Evolutionary conservation across 2,888 invertebrate genomes (phyloP).

Genomic region (Xanthorhoe spadicearia): DNA sequence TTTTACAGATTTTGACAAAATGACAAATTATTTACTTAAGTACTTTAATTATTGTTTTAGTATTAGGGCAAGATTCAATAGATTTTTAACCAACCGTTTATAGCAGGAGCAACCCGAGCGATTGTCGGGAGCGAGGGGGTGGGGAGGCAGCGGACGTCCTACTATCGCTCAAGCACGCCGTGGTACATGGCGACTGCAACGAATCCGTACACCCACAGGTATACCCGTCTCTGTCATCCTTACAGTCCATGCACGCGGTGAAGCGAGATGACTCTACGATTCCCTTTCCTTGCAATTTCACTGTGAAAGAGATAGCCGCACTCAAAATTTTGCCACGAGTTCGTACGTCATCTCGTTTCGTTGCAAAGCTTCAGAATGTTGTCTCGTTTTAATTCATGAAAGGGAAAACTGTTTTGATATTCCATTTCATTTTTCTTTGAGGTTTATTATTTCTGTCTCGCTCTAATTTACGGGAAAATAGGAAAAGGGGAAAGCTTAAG

Average conservation of each 20-base stretch:
- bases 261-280: conserved; percentile 3
- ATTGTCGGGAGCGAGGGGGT: conserved; percentile 83
- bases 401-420: conserved; percentile 2
- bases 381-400: conserved; percentile 24
- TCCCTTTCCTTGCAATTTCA: conserved; percentile 1
- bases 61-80: too few species aligned
- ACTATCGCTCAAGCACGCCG: conserved; percentile 93
- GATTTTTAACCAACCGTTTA: conserved; percentile 36
- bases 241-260: neutral
- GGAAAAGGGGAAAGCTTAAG: conserved; percentile 24
- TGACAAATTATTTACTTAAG: too few species aligned
- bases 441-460: conserved; percentile 9
- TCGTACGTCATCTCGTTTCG: conserved; percentile 21
- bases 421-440: conserved; percentile 8
- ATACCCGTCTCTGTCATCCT: conserved; percentile 56
- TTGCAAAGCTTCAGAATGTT: conserved; percentile 2
- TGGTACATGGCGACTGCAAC: conserved; percentile 90
- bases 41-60: too few species aligned
- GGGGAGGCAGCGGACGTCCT: conserved; percentile 95
- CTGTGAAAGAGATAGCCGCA: neutral
- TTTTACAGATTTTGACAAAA: too few species aligned
- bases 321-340: conserved; percentile 1
- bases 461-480: conserved; percentile 35
- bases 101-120: conserved; percentile 77
- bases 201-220: conserved; percentile 84